A percentile compares a stretch with the other conserved stretches of the same genome.
phyloP scores from a whole-genome alignment of 2,113 vertebrate species.

The Suricata suricatta region DNA sequence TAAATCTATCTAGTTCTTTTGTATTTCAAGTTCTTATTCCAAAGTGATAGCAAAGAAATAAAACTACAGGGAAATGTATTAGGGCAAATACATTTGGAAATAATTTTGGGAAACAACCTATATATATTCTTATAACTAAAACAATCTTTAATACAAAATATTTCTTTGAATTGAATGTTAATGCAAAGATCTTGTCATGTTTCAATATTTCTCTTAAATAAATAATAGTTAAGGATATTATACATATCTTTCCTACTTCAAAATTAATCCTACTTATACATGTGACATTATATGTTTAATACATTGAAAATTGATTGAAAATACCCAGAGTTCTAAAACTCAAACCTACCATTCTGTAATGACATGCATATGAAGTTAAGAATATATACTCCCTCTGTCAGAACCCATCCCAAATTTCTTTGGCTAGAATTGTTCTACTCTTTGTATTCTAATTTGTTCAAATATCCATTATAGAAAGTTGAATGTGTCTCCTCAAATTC shows the following conservation, averaged over 20 bases:
- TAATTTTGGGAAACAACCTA: background rate
- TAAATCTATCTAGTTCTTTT: background rate
- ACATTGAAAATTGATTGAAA: conserved; percentile 16
- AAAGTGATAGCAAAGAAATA: background rate
- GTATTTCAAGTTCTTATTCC: background rate
- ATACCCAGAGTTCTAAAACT: background rate
- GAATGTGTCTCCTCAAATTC: background rate
- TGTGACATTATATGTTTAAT: background rate
- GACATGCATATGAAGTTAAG: background rate
- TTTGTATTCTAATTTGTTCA: background rate
- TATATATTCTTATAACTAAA: background rate
- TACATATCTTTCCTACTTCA: background rate
- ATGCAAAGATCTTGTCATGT: background rate
- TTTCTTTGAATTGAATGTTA: conserved; percentile 33
- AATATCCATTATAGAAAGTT: background rate
- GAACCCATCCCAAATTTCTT: background rate
- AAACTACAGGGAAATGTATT: background rate
- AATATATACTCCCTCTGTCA: background rate
- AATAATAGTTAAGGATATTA: background rate
- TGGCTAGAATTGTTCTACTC: background rate
- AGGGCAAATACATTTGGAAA: background rate
- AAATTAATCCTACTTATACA: background rate
- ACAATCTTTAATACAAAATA: background rate
- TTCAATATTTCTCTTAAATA: background rate
- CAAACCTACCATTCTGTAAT: background rate